Base-by-base conservation (phyloP, 2,888 invertebrate genomes). In the Masnerella sp. region DNA sequence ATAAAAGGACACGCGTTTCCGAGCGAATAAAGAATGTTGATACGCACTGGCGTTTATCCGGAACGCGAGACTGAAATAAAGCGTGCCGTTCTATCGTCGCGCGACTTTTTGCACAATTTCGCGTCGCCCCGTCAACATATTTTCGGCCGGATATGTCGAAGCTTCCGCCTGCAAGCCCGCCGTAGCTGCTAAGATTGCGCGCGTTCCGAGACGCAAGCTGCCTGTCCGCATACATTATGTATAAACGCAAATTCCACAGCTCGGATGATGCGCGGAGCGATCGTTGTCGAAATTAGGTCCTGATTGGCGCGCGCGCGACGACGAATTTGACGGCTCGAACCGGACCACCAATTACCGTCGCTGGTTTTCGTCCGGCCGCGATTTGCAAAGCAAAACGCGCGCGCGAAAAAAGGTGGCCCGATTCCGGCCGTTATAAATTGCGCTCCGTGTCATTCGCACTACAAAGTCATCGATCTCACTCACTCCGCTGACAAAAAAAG, bases 391-490 rank as follows among this genome's bases (percentile, higher is more conserved):
- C 34, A n/a, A 51, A 32, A 5, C 7, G 11, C 47, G 9, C 2
- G 18, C 18, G 20, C n/a, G 32, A 32, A 51, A 51, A 51, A 36
- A n/a, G 22, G 36, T 47, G 62, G 42, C 34, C 34, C 62, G 25
- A 30, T 62, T 62, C 62, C 8, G 11, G 9, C 22, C 4, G 25
- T 25, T 17, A 51, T 64, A 45, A 54, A 64, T 54, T 52, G 36
- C 36, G 52, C 52, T 28, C 17, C 45, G 43, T 20, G 47, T 17
- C 62, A 65, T 43, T 65, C 65, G 40, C 56, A 62, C 42, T 51
- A 43, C 49, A 20, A 28, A 62, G 25, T 58, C 67, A 40, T 54
- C 52, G 34, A 47, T 54, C 45, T 42, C 67, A 67, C 11, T 58
- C 56, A n/a, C 34, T 43, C 45, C 18, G 11, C 11, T 42, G 14